Evolutionary conservation across 2,113 vertebrate species (phyloP).

Genomic region (Pangasianodon gigas): DNA sequence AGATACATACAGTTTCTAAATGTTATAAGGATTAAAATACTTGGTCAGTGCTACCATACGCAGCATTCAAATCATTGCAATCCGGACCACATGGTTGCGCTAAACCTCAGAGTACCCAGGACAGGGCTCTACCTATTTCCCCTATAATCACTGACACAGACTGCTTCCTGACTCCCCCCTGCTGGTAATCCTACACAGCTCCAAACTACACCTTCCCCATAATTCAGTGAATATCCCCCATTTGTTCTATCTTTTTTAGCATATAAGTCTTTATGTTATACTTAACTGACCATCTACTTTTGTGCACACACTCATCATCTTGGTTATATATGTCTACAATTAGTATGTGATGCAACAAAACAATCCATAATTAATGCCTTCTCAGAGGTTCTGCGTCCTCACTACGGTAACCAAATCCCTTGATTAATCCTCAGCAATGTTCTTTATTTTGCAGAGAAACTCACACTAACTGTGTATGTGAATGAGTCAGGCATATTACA

Average conservation of each 20-base stretch:
- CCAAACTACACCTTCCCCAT: background rate
- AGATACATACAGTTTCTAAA: background rate
- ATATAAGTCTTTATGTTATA: background rate
- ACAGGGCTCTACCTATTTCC: background rate
- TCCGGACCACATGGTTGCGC: background rate
- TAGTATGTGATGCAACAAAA: background rate
- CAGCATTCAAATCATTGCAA: background rate
- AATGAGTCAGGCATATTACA: constrained; percentile 62
- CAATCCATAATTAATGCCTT: background rate
- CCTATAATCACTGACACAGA: background rate
- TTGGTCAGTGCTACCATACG: background rate
- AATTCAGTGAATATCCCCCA: background rate
- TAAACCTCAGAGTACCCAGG: background rate
- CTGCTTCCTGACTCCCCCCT: background rate
- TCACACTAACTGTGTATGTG: constrained; percentile 66
- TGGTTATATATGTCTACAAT: background rate
- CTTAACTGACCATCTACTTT: background rate
- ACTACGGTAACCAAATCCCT: background rate
- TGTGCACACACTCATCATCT: background rate
- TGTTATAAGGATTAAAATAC: background rate
- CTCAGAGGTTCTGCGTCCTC: background rate
- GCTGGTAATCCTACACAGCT: background rate
- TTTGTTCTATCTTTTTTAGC: background rate
- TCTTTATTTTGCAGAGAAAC: constrained; percentile 37
- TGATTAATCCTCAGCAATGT: background rate